Evolutionary conservation across 2,113 vertebrate genomes (phyloP).

Genomic region (Lepisosteus oculatus): DNA sequence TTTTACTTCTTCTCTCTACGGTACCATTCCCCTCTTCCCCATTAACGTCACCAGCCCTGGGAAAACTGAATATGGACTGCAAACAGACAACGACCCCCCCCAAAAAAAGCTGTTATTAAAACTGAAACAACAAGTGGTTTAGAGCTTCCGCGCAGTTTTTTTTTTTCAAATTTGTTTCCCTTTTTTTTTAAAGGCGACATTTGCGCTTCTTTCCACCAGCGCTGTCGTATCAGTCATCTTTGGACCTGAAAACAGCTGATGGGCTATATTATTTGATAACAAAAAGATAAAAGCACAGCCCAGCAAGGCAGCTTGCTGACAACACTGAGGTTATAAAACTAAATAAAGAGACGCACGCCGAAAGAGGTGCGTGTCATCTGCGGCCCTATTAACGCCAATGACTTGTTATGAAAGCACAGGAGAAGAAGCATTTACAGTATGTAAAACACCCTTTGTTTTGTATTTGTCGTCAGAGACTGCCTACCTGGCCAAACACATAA

Average conservation of each 20-base stretch:
- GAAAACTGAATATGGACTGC: neutral
- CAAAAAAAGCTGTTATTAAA: conserved; percentile 2
- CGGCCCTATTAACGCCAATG: no score
- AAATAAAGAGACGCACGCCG: no score
- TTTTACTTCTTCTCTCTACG: neutral
- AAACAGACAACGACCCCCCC: no score
- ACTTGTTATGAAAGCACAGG: no score
- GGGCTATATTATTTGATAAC: neutral
- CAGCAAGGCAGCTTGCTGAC: no score
- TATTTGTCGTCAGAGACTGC: no score
- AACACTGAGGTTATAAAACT: no score
- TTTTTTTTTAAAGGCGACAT: neutral
- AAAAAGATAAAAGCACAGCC: no score
- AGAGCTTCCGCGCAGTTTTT: neutral
- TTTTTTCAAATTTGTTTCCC: neutral
- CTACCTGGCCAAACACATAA: no score
- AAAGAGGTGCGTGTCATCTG: no score
- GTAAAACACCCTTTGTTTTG: no score
- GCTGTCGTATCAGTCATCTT: neutral
- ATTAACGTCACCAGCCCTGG: neutral
- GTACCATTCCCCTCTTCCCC: neutral
- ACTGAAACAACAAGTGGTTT: neutral
- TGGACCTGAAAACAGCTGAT: neutral
- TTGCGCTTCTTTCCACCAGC: neutral
- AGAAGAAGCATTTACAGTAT: no score